Percentiles rank a stretch among this genome's conserved stretches.
phyloP scores from a whole-genome alignment of 2,888 invertebrate species.

The Diplolepis rosae region DNA sequence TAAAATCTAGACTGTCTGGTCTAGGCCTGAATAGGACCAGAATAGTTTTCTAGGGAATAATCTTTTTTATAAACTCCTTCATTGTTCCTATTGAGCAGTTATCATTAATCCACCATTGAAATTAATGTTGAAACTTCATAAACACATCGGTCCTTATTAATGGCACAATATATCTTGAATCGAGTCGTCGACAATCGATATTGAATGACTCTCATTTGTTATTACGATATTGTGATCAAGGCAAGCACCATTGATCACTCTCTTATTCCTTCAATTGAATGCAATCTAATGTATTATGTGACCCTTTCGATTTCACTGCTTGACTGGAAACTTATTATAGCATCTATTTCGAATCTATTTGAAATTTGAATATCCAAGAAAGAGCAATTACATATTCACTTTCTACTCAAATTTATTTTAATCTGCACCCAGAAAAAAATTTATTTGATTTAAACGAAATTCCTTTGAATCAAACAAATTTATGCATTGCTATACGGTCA shows the following conservation, averaged over 20 bases:
- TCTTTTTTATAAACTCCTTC: no score
- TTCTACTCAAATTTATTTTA: no score
- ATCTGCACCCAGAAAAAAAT: no score
- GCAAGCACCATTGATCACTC: constrained; percentile 10
- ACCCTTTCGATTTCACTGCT: constrained; percentile 24
- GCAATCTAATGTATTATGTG: constrained; percentile 29
- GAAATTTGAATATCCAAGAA: constrained; percentile 20
- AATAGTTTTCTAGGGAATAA: no score
- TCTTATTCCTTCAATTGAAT: constrained; percentile 23
- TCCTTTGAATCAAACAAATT: no score
- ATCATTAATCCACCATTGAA: not conserved
- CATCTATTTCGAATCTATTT: no score
- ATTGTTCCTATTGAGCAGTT: no score
- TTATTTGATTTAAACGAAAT: no score
- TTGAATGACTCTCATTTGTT: constrained; percentile 7
- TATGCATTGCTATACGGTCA: no score
- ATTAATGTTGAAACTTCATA: not conserved
- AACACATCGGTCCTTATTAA: constrained; percentile 23
- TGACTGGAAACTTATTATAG: constrained; percentile 14
- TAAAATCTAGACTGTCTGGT: no score
- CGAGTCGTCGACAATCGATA: constrained; percentile 17
- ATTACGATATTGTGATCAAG: constrained; percentile 26
- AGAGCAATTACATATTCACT: no score
- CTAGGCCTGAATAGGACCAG: no score
- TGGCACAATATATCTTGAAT: constrained; percentile 8